Base-by-base conservation (phyloP, 53 echinoderm and acorn worm genomes). In the Echinometra lucunter region DNA sequence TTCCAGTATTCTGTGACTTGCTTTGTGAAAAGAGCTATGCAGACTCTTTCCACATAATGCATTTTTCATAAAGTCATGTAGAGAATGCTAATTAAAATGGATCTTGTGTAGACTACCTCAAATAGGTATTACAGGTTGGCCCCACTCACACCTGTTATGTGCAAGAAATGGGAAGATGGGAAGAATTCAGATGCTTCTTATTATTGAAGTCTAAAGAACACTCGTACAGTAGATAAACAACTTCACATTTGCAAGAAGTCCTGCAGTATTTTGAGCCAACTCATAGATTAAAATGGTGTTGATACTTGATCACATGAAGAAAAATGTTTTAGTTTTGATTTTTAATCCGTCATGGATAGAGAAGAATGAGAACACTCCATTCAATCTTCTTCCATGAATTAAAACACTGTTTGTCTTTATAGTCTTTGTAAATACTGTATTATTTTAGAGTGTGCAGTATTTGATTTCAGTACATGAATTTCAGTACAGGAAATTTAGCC, bases 21-120 rank as follows among this genome's bases (percentile, higher is more conserved):
- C 49, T 45, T n/a, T 47, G 30, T 49, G 49, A 1, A 85, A 6
- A 47, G 85, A 13, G 45, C 85, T 28, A 49, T n/a, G 85, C 28
- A 49, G 85, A 47, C 85, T 49, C 85, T 11, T 85, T 49, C 85
- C 49, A 47, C 19, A 49, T 49, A 85, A 85, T 85, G 49, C 85
- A 85, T 85, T 47, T 85, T 85, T 85, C 85, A 85, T 85, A 85
- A 85, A 85, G 85, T 85, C 85, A 85, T 85, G 85, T 8, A 49
- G 85, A 85, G 85, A 85, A 85, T 85, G 45, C 49, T 85, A 85
- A 85, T 85, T 85, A 85, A 49, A 0, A 49, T 5, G 23, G 81
- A 81, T 40, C 81, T 44, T 16, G 44, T 81, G 23, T 6, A 81
- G 27, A 74, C 28, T 83, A n/a, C 37, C 19, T 40, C 75, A 75